A percentile compares a stretch with the other conserved stretches of the same genome.
These are phyloP conservation scores for Selene dorsalis DNA, from an alignment of 2,797 vertebrate genomes.

Conservation along the genomic window DNA sequence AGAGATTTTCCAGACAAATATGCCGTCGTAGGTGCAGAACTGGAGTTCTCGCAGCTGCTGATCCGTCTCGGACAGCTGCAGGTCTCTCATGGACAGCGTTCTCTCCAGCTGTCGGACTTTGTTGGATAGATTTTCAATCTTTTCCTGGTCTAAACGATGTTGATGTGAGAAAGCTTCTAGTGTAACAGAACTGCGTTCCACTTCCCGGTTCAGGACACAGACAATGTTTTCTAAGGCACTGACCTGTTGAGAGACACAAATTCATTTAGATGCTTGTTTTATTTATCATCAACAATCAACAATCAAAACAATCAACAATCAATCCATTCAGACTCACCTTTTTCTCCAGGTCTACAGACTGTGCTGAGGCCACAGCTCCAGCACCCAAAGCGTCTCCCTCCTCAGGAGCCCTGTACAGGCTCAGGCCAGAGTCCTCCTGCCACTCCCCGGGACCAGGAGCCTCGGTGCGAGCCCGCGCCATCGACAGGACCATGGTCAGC, in stretches of 20 bases:
- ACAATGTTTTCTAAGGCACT: conserved; percentile 94
- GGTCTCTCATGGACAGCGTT: conserved; percentile 88
- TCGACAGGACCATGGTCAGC: conserved; percentile 79
- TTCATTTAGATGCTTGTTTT: background rate
- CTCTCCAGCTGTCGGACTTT: conserved; percentile 95
- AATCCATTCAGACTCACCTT: conserved; percentile 59
- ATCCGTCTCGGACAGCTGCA: conserved; percentile 91
- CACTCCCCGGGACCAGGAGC: conserved; percentile 69
- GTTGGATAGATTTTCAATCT: conserved; percentile 89
- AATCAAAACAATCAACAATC: too few species aligned
- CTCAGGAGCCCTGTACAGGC: conserved; percentile 79
- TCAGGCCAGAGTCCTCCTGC: conserved; percentile 82
- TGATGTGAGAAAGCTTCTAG: conserved; percentile 90
- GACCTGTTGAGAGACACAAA: conserved; percentile 79
- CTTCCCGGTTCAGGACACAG: conserved; percentile 94
- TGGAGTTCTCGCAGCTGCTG: conserved; percentile 89
- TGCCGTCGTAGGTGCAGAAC: conserved; percentile 91
- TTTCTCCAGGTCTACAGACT: conserved; percentile 67
- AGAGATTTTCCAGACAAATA: conserved; percentile 95
- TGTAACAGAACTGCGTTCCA: conserved; percentile 89
- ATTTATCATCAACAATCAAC: too few species aligned
- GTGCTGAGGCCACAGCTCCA: conserved; percentile 43
- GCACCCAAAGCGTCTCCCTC: conserved; percentile 61
- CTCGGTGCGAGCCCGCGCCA: conserved; percentile 69
- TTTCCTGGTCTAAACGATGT: conserved; percentile 92